A percentile compares a stretch with the other conserved stretches of the same genome.
Evolutionary conservation across 2,888 invertebrate species (phyloP).

Genomic region (Peribatodes rhomboidaria): DNA sequence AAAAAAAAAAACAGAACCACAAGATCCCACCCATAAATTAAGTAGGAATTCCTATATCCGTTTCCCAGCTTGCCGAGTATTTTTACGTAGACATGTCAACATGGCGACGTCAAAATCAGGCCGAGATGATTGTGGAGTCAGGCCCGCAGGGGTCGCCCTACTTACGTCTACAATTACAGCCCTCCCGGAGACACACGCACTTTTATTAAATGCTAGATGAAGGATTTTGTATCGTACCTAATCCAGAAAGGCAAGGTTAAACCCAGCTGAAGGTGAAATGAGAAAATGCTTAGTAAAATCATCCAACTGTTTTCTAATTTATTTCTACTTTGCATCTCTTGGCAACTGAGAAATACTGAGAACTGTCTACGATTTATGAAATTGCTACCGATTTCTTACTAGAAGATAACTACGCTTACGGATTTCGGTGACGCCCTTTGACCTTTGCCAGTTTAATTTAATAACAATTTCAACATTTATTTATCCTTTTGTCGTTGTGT

Average conservation of each 20-base stretch:
- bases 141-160: constrained; percentile 32
- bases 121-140: constrained; percentile 24
- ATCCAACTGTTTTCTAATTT: background rate
- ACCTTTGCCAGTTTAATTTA: no score
- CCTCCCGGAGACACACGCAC: constrained; percentile 4
- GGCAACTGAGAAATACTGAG: background rate
- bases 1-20: no score
- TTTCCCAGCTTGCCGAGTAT: no score
- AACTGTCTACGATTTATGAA: no score
- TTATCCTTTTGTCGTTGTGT: no score
- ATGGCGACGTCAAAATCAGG: constrained; percentile 35
- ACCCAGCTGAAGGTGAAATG: background rate
- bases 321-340: background rate
- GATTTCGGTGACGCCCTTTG: no score
- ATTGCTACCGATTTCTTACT: no score
- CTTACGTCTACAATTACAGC: constrained; percentile 12
- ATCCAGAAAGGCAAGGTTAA: background rate
- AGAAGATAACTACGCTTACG: no score
- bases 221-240: background rate
- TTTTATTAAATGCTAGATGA: background rate
- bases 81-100: constrained; percentile 2
- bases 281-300: background rate
- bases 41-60: no score
- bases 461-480: no score
- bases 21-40: no score